Conservation (phyloP, 2,888 invertebrate genomes). For the Dendrolimus pini region DNA sequence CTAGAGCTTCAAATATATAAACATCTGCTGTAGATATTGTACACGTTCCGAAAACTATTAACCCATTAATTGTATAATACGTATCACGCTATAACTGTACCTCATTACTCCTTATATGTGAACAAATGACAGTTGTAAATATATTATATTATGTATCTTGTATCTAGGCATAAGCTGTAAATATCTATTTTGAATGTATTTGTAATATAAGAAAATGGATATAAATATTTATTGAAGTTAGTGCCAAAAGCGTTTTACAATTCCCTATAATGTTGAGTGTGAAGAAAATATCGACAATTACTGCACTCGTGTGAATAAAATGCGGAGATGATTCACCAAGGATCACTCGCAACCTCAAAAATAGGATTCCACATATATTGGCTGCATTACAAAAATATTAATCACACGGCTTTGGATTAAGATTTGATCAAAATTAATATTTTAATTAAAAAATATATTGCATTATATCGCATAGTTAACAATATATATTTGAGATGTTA, state of each 20-base stretch:
- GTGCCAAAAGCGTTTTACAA: conserved; percentile 71
- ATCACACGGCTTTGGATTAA: conserved; percentile 21
- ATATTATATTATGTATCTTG: conserved; percentile 25
- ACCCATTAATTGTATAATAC: conserved; percentile 35
- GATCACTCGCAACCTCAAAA: too few species aligned
- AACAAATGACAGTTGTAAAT: conserved; percentile 51
- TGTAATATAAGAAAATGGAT: conserved; percentile 39
- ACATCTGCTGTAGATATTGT: conserved; percentile 48
- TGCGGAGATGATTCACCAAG: too few species aligned
- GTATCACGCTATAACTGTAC: conserved; percentile 36
- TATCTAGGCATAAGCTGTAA: conserved; percentile 59
- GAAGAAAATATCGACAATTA: conserved; percentile 40
- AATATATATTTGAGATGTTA: conserved; percentile 18
- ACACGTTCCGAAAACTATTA: conserved; percentile 40
- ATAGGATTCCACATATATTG: conserved; percentile 1
- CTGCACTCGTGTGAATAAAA: too few species aligned
- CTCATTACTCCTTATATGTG: conserved; percentile 34
- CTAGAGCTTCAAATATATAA: conserved; percentile 35
- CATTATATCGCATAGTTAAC: conserved; percentile 15
- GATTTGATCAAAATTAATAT: conserved; percentile 29
- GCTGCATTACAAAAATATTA: conserved; percentile 8
- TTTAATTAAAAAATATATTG: conserved; percentile 13
- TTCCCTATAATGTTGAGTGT: conserved; percentile 43
- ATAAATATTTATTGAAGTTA: conserved; percentile 67
- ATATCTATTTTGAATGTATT: conserved; percentile 60